phyloP scores from a whole-genome alignment of 2,113 vertebrate genomes.

The mouse (Mus musculus) region DNA sequence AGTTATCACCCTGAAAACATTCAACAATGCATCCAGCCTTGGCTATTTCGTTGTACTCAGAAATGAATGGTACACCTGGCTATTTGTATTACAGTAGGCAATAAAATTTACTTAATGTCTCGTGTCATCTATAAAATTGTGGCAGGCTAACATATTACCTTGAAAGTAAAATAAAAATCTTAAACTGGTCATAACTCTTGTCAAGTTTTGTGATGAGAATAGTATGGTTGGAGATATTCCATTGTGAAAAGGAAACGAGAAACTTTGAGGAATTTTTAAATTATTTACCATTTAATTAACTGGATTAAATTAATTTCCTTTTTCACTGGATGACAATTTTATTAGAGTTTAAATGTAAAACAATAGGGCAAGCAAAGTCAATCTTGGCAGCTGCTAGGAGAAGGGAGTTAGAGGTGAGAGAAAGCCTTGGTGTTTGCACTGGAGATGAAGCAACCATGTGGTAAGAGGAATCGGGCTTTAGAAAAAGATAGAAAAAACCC shows the following conservation, averaged over 20 bases:
- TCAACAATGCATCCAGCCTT: neutral
- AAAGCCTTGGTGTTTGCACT: neutral
- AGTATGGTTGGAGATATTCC: neutral
- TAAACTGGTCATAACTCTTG: neutral
- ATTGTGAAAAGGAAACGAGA: neutral
- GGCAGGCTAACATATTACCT: neutral
- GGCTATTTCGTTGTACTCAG: neutral
- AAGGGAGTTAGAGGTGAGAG: neutral
- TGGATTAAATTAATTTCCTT: neutral
- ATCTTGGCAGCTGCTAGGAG: neutral
- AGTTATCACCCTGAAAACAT: neutral
- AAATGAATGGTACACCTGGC: neutral
- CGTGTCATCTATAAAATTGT: neutral
- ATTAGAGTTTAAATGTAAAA: neutral
- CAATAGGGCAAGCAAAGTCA: neutral
- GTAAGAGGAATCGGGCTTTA: neutral
- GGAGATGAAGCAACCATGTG: neutral
- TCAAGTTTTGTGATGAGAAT: neutral
- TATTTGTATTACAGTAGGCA: neutral
- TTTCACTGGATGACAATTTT: neutral
- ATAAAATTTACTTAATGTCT: constrained; percentile 6
- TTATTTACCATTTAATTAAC: neutral
- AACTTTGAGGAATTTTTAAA: neutral
- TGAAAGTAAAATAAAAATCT: constrained; percentile 30
- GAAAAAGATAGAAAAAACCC: neutral